Evolutionary conservation across 1,140 invertebrate species (phyloP).

Genomic region (Eumeta japonica): DNA sequence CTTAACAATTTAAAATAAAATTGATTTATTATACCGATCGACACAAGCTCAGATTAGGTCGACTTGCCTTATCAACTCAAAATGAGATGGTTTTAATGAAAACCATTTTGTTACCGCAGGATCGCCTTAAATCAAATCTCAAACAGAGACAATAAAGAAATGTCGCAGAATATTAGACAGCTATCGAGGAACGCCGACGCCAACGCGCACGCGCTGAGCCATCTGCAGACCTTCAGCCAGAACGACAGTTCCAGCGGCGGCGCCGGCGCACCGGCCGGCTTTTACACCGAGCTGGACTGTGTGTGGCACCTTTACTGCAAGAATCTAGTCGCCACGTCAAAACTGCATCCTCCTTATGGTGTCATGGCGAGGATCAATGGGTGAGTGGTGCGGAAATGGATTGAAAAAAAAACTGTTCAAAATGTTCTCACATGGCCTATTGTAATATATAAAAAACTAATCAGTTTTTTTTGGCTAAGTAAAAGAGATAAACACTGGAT

Average conservation of each 20-base stretch:
- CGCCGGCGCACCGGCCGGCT: constrained; percentile 12
- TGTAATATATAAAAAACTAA: neutral
- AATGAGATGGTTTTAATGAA: no score
- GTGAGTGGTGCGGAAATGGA: constrained; percentile 26
- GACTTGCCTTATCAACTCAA: no score
- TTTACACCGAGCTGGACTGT: constrained; percentile 57
- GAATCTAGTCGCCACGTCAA: constrained; percentile 60
- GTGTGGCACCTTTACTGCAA: constrained; percentile 64
- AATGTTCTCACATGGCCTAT: neutral
- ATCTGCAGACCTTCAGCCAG: constrained; percentile 30
- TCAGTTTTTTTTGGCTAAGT: no score
- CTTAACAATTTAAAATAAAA: no score
- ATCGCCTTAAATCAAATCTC: constrained; percentile 30
- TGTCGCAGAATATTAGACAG: constrained; percentile 27
- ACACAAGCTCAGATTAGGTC: no score
- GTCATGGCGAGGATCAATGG: constrained; percentile 64
- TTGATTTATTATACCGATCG: no score
- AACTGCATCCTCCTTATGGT: constrained; percentile 58
- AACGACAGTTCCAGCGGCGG: constrained; percentile 17
- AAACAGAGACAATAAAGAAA: constrained; percentile 20
- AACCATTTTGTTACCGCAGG: constrained; percentile 16
- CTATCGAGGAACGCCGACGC: constrained; percentile 30
- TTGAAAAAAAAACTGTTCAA: neutral
- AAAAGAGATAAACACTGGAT: neutral
- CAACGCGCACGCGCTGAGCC: constrained; percentile 32